Conservation (phyloP, 2,888 invertebrate species). For the Cantharis flavilabris region DNA sequence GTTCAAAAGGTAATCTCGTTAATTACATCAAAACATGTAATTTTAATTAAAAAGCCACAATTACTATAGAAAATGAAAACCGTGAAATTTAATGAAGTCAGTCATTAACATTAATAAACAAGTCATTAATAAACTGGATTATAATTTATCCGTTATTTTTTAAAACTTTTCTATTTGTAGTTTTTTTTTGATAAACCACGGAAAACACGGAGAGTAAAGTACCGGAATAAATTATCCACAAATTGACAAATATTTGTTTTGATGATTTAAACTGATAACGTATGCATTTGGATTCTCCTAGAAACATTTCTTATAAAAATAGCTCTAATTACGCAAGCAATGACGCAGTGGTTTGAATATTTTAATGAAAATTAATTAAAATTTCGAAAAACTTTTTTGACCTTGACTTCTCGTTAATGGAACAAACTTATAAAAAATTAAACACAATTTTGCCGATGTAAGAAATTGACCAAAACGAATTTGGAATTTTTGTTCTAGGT, state of each 20-base stretch:
- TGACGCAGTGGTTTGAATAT: background rate
- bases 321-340: background rate
- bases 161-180: background rate
- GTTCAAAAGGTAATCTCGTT: background rate
- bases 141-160: background rate
- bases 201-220: background rate
- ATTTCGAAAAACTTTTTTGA: background rate
- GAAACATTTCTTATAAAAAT: background rate
- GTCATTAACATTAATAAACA: background rate
- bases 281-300: background rate
- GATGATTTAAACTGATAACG: background rate
- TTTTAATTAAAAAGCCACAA: background rate
- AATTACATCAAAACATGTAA: background rate
- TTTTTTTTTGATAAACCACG: background rate
- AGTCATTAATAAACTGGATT: background rate
- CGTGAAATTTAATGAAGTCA: background rate
- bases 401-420: background rate
- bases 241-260: background rate
- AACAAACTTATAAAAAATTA: background rate
- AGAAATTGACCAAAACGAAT: no score
- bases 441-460: background rate
- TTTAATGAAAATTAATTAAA: background rate
- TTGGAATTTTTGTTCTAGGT: no score
- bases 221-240: background rate
- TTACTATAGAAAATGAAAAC: background rate